Evolutionary conservation across 2,797 vertebrate genomes (phyloP).

Genomic region (Chelidonichthys spinosus): DNA sequence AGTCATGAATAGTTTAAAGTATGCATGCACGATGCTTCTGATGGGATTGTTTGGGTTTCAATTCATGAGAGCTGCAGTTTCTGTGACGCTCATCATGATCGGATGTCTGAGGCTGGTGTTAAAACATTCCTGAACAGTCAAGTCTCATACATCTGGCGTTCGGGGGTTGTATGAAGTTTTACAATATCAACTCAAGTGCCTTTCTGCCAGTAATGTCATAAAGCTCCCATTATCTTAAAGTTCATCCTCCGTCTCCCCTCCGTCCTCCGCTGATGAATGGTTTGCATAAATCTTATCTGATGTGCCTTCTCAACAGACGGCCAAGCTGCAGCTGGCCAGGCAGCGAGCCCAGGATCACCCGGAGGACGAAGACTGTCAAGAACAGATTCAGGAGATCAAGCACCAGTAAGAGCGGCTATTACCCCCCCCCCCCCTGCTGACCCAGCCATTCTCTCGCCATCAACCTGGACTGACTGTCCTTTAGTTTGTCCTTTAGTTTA

Average conservation of each 20-base stretch:
- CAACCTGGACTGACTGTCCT: constrained; percentile 12
- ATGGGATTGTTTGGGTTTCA: constrained; percentile 7
- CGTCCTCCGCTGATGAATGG: constrained; percentile 56
- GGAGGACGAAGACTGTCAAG: constrained; percentile 82
- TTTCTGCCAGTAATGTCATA: constrained; percentile 45
- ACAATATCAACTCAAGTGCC: constrained; percentile 27
- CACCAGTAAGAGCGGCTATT: constrained; percentile 85
- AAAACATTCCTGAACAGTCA: constrained; percentile 34
- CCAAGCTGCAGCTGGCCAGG: constrained; percentile 90
- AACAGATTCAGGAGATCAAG: constrained; percentile 88
- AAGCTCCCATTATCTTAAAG: constrained; percentile 47
- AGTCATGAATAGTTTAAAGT: not conserved
- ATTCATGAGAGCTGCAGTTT: constrained; percentile 10
- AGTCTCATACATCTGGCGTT: constrained; percentile 40
- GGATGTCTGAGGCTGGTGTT: constrained; percentile 20
- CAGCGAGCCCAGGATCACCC: constrained; percentile 90
- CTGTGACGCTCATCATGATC: not conserved
- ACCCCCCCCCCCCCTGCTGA: constrained; percentile 35
- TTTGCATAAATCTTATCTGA: constrained; percentile 69
- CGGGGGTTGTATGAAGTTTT: constrained; percentile 42
- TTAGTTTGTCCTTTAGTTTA: not conserved
- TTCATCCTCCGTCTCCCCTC: constrained; percentile 44
- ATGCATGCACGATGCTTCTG: not conserved
- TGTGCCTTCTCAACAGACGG: constrained; percentile 86
- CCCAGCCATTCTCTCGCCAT: constrained; percentile 33